phyloP scores from a whole-genome alignment of 30 jellyfish, hydroid and myxozoan species.

The Aurelia coerulea region DNA sequence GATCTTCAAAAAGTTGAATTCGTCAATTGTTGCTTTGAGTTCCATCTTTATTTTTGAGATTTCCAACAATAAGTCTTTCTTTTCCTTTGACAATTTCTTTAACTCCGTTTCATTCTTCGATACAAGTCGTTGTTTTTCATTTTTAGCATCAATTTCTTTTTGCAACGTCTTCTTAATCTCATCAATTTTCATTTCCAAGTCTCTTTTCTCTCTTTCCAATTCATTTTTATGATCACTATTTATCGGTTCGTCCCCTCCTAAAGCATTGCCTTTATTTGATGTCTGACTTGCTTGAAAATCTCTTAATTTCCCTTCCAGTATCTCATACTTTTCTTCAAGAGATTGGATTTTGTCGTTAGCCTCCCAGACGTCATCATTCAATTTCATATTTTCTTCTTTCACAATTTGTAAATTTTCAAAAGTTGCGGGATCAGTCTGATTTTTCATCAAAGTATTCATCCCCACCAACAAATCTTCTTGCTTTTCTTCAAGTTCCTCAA shows the following conservation, averaged over 20 bases:
- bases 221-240: neutral
- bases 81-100: neutral
- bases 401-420: too few relatives aligned
- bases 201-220: neutral
- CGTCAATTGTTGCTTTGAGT: slow-evolving; percentile 18
- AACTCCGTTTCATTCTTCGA: neutral
- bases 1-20: slow-evolving; percentile 8
- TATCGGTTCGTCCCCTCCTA: neutral
- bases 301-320: neutral
- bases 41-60: neutral
- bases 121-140: neutral
- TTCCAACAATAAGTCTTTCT: neutral
- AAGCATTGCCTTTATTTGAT: neutral
- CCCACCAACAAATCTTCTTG: too few relatives aligned
- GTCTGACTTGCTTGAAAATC: neutral
- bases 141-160: neutral
- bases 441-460: too few relatives aligned
- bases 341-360: too few relatives aligned
- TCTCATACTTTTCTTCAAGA: too few relatives aligned
- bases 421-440: too few relatives aligned
- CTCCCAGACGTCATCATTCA: too few relatives aligned
- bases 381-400: too few relatives aligned
- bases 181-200: neutral
- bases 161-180: neutral
- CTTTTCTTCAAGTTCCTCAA: too few relatives aligned